These are phyloP conservation scores for Galeopterus variegatus DNA, from an alignment of 2,113 vertebrate genomes.

Conservation along the genomic window DNA sequence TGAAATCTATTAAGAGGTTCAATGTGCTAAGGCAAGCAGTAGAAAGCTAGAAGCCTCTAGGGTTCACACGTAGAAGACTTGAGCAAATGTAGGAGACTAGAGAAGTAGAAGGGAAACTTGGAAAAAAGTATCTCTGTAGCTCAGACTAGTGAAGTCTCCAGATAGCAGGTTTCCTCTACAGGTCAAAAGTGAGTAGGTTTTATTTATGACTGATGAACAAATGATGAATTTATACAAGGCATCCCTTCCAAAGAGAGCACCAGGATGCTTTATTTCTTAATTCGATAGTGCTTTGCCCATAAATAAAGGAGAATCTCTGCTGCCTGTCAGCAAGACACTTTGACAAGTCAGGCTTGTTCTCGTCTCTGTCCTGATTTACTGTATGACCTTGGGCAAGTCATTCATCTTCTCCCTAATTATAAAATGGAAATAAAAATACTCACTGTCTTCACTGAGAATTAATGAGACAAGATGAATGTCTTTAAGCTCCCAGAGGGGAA, in stretches of 20 bases:
- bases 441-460: slow-evolving; percentile 50
- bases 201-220: slow-evolving; percentile 76
- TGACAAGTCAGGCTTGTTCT: background rate
- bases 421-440: slow-evolving; percentile 79
- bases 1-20: background rate
- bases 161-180: background rate
- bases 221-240: slow-evolving; percentile 72
- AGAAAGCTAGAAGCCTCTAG: background rate
- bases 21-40: background rate
- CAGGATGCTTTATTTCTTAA: slow-evolving; percentile 53
- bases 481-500: background rate
- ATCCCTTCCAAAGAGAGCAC: slow-evolving; percentile 4
- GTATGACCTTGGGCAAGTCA: slow-evolving; percentile 77
- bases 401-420: slow-evolving; percentile 74
- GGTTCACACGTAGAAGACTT: background rate
- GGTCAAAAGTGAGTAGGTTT: slow-evolving; percentile 27
- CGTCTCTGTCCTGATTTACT: slow-evolving; percentile 74
- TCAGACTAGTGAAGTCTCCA: background rate
- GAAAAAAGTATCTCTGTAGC: background rate
- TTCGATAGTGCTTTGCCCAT: slow-evolving; percentile 20
- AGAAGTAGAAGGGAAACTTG: background rate
- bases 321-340: background rate
- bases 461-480: slow-evolving; percentile 62
- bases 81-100: background rate
- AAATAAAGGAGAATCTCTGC: slow-evolving; percentile 67